Base-by-base conservation (phyloP, 2,888 invertebrate species). In the Drosophila subquinaria region DNA sequence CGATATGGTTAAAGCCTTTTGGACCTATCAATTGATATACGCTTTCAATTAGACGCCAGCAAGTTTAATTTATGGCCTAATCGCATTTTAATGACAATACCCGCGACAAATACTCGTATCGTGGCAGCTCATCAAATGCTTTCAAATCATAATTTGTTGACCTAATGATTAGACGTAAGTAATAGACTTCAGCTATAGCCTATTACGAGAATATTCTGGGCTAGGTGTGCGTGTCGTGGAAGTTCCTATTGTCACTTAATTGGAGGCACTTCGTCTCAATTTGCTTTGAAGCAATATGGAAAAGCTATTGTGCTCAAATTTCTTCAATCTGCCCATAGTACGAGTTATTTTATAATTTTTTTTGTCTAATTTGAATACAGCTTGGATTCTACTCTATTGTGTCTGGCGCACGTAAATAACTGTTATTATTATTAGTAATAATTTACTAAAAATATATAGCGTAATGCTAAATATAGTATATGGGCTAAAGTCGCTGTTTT, bases 171-270 rank as follows among this genome's bases (percentile, higher is more conserved):
- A 23, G 35, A 45, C 35, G 17, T 23, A 23, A 23, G 4, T 27
- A 30, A 8, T 15, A 45, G 13, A 45, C 33, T 40, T 15, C 8
- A 40, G 40, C n/a, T 27, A 6, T 38, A 38, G 13, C 38, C 10
- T 17, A 42, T 42, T 20, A 20, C 43, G 13, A 50, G 15, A 38
- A 17, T 8, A 43, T 51, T n/a, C n/a, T 33, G 40, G 15, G 40
- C 13, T 20, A 38, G 69, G 57, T 69, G 56, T 70, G 80, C 77
- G 77, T 77, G 77, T 57, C 64, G 59, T 62, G 64, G 64, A 65
- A 76, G 71, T 59, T 72, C 33, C 89, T 33, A 88, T 83, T 83
- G 89, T 83, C 67, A 69, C 48, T 80, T 88, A 83, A 83, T 83
- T 86, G 88, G 82, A 69, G 62, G 59, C 79, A 69, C 33, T 47